phyloP scores from a whole-genome alignment of 2,888 invertebrate genomes.

The Homarus gammarus region DNA sequence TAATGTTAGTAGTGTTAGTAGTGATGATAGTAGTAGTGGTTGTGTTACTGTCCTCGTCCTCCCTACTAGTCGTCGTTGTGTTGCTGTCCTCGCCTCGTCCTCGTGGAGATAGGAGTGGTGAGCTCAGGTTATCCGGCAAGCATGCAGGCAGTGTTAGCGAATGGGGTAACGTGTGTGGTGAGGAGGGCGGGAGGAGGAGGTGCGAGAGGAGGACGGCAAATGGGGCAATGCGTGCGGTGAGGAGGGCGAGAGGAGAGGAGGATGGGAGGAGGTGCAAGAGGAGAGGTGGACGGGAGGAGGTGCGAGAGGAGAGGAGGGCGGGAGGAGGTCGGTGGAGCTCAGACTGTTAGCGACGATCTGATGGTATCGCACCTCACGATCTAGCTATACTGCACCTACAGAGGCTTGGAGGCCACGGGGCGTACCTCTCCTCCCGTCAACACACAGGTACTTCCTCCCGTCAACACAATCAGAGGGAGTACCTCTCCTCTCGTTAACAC shows the following conservation, averaged over 20 bases:
- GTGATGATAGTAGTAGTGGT: no score
- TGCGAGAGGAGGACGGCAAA: background rate
- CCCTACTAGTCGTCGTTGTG: no score
- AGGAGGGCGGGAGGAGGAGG: background rate
- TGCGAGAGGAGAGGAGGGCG: background rate
- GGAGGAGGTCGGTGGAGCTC: background rate
- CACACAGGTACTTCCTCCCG: no score
- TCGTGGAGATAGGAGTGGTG: no score
- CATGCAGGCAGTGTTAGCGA: background rate
- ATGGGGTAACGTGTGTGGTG: background rate
- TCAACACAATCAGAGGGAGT: no score
- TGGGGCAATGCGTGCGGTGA: background rate
- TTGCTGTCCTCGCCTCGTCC: no score
- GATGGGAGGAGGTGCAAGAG: background rate
- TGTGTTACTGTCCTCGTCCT: no score
- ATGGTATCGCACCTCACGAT: slow-evolving; percentile 53
- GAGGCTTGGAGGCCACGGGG: background rate
- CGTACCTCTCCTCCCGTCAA: background rate
- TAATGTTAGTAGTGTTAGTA: no score
- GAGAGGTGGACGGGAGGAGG: background rate
- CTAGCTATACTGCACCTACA: slow-evolving; percentile 35
- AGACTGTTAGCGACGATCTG: slow-evolving; percentile 34
- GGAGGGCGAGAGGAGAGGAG: background rate
- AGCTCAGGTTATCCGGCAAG: background rate
- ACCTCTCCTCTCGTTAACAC: no score